These are phyloP conservation scores for Drosophila sproati DNA, from an alignment of 1,140 invertebrate genomes.

Conservation along the genomic window DNA sequence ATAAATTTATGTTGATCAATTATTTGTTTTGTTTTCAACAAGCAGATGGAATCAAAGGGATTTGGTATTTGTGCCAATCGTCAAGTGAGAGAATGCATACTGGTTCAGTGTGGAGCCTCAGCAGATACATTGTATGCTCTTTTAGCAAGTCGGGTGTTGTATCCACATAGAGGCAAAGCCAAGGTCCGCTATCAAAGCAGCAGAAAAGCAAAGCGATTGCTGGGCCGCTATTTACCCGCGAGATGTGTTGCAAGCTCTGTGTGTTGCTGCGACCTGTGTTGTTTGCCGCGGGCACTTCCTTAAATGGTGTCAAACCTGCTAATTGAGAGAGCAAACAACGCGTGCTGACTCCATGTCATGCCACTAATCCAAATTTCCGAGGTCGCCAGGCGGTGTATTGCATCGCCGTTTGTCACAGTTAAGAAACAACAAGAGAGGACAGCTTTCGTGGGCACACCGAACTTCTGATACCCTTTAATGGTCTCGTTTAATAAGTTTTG, in stretches of 20 bases:
- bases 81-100: constrained; percentile 8
- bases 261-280: constrained; percentile 20
- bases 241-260: constrained; percentile 71
- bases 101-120: neutral
- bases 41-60: neutral
- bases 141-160: neutral
- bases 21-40: too few relatives aligned
- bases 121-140: neutral
- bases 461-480: too few relatives aligned
- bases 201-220: constrained; percentile 37
- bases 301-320: constrained; percentile 47
- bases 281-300: constrained; percentile 58
- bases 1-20: too few relatives aligned
- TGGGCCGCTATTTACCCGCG: constrained; percentile 58
- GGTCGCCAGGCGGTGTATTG: neutral
- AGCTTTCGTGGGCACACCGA: neutral
- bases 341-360: constrained; percentile 61
- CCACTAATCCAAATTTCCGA: constrained; percentile 48
- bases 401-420: neutral
- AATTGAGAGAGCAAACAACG: constrained; percentile 68
- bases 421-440: neutral
- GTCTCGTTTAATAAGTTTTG: too few relatives aligned
- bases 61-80: constrained; percentile 33
- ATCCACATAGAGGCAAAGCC: constrained; percentile 1
- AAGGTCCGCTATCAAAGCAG: constrained; percentile 31